phyloP scores from a whole-genome alignment of 1,140 invertebrate species.

The Pogonomyrmex californicus region DNA sequence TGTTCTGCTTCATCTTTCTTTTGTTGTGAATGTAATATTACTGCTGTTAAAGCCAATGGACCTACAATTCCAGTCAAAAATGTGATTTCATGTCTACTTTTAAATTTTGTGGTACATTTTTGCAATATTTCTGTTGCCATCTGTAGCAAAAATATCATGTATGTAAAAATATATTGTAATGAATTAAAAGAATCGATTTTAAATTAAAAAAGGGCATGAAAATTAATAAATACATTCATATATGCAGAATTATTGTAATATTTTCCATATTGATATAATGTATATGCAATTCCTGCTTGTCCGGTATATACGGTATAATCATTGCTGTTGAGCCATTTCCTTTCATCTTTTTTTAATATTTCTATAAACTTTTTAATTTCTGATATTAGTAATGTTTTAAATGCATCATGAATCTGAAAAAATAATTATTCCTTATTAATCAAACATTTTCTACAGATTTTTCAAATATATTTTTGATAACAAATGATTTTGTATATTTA shows the following conservation, averaged over 20 bases:
- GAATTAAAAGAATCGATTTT: conserved; percentile 51
- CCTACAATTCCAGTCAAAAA: conserved; percentile 94
- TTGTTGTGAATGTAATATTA: conserved; percentile 88
- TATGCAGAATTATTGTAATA: conserved; percentile 76
- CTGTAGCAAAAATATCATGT: conserved; percentile 75
- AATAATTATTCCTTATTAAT: not conserved
- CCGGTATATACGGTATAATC: conserved; percentile 88
- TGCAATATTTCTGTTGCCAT: conserved; percentile 86
- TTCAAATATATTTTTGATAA: not conserved
- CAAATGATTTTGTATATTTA: conserved; percentile 39
- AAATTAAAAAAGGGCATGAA: not conserved
- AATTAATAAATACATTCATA: conserved; percentile 66
- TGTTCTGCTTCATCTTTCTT: conserved; percentile 83
- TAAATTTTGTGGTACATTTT: conserved; percentile 84
- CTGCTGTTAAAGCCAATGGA: conserved; percentile 90
- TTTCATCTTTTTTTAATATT: conserved; percentile 76
- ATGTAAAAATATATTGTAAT: too few relatives aligned
- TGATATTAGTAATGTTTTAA: conserved; percentile 70
- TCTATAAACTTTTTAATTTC: conserved; percentile 72
- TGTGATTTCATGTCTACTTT: conserved; percentile 87
- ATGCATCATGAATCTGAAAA: conserved; percentile 76
- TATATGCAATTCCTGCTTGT: conserved; percentile 86
- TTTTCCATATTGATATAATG: conserved; percentile 87
- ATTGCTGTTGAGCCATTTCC: conserved; percentile 73
- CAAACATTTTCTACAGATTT: not conserved